These are phyloP conservation scores for Athripsodes cinereus DNA, from an alignment of 2,888 invertebrate species.

Conservation along the genomic window DNA sequence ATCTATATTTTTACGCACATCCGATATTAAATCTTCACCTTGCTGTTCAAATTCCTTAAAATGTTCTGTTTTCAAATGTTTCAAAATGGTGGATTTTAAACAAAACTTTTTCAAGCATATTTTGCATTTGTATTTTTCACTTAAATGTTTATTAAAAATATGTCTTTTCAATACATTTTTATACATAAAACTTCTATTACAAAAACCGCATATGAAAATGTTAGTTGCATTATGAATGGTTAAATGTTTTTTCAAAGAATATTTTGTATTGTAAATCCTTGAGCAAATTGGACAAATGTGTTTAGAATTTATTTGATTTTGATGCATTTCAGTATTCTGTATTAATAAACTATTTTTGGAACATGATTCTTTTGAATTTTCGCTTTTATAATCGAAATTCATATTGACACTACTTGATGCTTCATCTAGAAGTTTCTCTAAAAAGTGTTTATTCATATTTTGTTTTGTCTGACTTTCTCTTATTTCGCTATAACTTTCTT, in stretches of 20 bases:
- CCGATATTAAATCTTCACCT: too few species aligned
- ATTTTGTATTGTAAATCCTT: constrained; percentile 16
- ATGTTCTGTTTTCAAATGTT: constrained; percentile 18
- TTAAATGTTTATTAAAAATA: background rate
- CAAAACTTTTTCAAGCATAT: constrained; percentile 15
- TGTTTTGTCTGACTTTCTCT: too few species aligned
- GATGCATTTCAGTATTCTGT: too few species aligned
- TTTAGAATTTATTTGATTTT: constrained; percentile 6
- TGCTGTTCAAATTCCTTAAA: too few species aligned
- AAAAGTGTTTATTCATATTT: too few species aligned
- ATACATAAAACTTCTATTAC: constrained; percentile 17
- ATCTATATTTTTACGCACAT: too few species aligned
- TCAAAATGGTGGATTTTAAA: constrained; percentile 12
- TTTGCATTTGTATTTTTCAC: constrained; percentile 5
- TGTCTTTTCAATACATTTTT: constrained; percentile 14
- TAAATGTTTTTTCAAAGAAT: constrained; percentile 18
- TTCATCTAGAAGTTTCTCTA: too few species aligned
- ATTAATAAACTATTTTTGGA: too few species aligned
- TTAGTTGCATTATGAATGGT: constrained; percentile 14
- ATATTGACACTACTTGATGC: too few species aligned
- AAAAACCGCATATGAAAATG: constrained; percentile 9
- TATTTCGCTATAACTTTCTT: too few species aligned
- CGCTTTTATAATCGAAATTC: too few species aligned
- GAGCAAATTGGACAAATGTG: constrained; percentile 21
- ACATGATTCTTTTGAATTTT: too few species aligned